Conservation (phyloP, 2,888 invertebrate species). For the Leucophora obtusa region DNA sequence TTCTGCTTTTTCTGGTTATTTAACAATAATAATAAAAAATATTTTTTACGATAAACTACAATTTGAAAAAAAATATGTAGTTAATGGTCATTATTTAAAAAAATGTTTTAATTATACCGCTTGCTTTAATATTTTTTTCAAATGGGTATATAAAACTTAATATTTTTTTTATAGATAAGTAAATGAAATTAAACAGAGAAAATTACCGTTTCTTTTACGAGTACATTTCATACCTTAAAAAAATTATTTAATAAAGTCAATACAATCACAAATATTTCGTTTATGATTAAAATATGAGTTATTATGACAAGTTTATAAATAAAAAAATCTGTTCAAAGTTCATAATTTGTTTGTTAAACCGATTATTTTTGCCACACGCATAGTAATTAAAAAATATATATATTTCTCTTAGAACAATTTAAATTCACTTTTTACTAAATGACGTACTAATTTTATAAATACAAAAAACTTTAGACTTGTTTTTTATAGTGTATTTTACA, state of each 20-base stretch:
- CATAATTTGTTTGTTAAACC: neutral
- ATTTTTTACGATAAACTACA: neutral
- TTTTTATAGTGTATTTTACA: neutral
- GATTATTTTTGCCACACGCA: constrained; percentile 21
- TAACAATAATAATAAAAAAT: neutral
- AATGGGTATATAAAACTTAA: neutral
- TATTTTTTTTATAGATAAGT: constrained; percentile 14
- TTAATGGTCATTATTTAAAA: neutral
- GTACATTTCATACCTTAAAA: neutral
- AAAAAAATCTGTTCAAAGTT: constrained; percentile 30
- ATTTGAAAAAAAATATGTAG: neutral
- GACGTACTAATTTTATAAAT: neutral
- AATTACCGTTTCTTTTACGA: neutral
- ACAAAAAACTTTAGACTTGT: constrained; percentile 4
- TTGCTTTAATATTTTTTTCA: neutral
- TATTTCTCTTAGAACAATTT: neutral
- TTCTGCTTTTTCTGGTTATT: neutral
- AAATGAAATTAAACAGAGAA: neutral
- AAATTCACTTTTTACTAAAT: neutral
- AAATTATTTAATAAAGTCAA: constrained; percentile 27
- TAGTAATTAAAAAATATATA: neutral
- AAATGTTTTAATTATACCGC: neutral
- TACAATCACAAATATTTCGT: neutral
- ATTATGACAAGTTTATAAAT: constrained; percentile 3
- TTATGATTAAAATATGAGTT: constrained; percentile 15